Percentiles rank a stretch among this genome's conserved stretches.
phyloP scores from a whole-genome alignment of 2,113 vertebrate species.

The Pithys albifrons region DNA sequence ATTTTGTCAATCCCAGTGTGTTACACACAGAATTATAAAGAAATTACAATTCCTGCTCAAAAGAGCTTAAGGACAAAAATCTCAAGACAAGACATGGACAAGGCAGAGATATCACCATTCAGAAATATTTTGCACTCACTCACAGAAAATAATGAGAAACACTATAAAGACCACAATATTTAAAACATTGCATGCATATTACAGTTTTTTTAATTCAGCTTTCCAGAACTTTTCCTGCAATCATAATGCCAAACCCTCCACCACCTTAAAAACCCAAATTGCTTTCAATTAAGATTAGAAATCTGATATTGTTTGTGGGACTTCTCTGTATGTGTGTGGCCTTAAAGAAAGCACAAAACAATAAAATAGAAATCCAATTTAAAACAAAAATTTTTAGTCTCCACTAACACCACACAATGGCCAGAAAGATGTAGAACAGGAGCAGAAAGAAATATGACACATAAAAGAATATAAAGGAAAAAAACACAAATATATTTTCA shows the following conservation, averaged over 20 bases:
- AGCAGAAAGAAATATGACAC: neutral
- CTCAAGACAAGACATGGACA: slow-evolving; percentile 10
- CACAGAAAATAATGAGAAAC: neutral
- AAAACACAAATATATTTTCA: neutral
- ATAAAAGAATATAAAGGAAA: neutral
- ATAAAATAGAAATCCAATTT: neutral
- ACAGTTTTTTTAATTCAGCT: neutral
- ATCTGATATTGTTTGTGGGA: rapidly evolving
- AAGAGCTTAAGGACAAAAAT: slow-evolving; percentile 30
- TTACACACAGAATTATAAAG: neutral
- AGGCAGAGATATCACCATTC: neutral
- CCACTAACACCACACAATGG: neutral
- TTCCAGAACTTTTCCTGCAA: neutral
- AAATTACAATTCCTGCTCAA: slow-evolving; percentile 4
- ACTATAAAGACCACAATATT: neutral
- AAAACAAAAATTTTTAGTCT: neutral
- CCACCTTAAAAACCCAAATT: rapidly evolving
- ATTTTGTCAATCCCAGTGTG: slow-evolving; percentile 6
- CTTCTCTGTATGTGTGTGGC: neutral
- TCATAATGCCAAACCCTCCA: neutral
- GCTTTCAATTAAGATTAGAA: neutral
- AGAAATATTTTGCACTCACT: neutral
- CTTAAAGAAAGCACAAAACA: neutral
- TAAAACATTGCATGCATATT: neutral
- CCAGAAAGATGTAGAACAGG: neutral